Base-by-base conservation (phyloP, 2,888 invertebrate genomes). In the Desoria tigrina region DNA sequence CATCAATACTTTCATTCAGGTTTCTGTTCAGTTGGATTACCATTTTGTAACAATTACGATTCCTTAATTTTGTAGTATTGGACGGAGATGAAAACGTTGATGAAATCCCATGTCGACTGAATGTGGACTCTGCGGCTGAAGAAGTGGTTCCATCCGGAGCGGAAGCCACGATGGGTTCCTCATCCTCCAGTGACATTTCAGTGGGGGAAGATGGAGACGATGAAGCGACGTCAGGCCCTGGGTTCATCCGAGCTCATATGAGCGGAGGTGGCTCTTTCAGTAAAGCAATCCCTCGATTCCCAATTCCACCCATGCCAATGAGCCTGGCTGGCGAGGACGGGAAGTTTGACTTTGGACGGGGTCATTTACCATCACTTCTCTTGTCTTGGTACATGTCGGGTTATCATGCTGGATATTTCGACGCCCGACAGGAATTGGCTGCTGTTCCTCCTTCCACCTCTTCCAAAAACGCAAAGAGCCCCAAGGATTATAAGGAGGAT, bases 371-470 rank as follows among this genome's bases (percentile, higher is more conserved):
- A 28, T 63, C 68, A 7, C 42, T 72, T n/a, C 42, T 70, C 9
- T 55, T 72, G 63, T 61, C 68, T 0, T 72, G 72, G 72, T 72
- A 72, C 51, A 72, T 70, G 68, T 53, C 63, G 24, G 72, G 72
- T 0, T 72, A 72, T 51, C 72, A 72, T 18, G 42, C 68, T 28
- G 72, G 72, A 18, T 66, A 61, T 51, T 69, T 59, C 50, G 67
- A 67, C 21, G 66, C 66, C 7, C 61, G 61, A 32, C 62, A 63
- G 42, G 67, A 45, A n/a, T 16, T 32, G 32, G 32, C 32, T 32
- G 32, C 6, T 4, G n/a, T n/a, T n/a, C n/a, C n/a, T n/a, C n/a
- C n/a, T n/a, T n/a, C n/a, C n/a, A n/a, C n/a, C n/a, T n/a, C n/a
- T n/a, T n/a, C n/a, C n/a, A n/a, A n/a, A n/a, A n/a, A n/a, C 32